phyloP scores from a whole-genome alignment of 2,797 vertebrate species.

The Alectoris magna region DNA sequence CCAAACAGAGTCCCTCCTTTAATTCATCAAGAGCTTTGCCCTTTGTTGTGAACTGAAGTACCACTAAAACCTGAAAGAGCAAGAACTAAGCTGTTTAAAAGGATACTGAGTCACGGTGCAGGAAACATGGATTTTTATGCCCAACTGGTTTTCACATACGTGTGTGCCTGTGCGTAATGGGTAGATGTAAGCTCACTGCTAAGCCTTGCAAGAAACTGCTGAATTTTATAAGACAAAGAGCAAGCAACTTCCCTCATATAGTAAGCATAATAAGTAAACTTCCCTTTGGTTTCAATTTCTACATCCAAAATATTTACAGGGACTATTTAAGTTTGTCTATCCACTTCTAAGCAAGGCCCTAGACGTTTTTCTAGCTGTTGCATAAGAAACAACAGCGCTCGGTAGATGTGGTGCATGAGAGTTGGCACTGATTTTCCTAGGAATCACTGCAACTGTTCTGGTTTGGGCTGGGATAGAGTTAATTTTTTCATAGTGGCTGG shows the following conservation, averaged over 20 bases:
- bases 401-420: neutral
- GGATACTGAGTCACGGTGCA: neutral
- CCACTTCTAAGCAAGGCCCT: neutral
- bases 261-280: neutral
- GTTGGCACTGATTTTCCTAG: neutral
- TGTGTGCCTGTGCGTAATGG: fast-evolving
- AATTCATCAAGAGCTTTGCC: too few relatives aligned
- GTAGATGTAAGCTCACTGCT: neutral
- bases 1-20: neutral
- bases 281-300: neutral
- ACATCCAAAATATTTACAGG: neutral
- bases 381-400: neutral
- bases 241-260: neutral
- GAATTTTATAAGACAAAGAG: neutral
- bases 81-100: neutral
- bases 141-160: neutral
- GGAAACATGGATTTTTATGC: neutral
- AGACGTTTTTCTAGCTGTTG: neutral
- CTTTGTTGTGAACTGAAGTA: neutral
- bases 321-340: neutral
- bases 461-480: too few relatives aligned
- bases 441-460: neutral
- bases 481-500: too few relatives aligned
- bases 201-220: neutral
- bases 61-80: neutral